phyloP scores from a whole-genome alignment of 2,797 vertebrate species.

The Leptodactylus fallax region DNA sequence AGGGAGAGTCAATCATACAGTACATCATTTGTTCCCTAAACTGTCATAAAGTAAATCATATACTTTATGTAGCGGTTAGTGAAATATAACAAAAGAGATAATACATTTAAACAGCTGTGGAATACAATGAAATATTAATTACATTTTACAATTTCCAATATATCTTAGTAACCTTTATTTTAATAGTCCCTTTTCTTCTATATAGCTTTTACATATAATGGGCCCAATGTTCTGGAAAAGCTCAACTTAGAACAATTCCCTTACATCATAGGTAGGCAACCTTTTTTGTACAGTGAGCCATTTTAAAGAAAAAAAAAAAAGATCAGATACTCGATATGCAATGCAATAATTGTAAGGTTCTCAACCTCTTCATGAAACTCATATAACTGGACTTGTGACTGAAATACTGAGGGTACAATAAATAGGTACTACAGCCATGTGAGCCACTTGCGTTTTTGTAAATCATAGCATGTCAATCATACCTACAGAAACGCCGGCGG shows the following conservation, averaged over 20 bases:
- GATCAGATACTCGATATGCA: no score
- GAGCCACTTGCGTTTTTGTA: no score
- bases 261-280: neutral
- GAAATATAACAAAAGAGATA: neutral
- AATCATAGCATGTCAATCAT: no score
- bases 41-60: neutral
- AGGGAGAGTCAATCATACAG: neutral
- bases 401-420: no score
- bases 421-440: no score
- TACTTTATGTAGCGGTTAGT: neutral
- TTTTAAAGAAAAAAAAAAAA: no score
- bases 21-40: neutral
- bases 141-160: neutral
- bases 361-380: no score
- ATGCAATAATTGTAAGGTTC: no score
- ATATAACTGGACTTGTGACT: no score
- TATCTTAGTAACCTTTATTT: neutral
- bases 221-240: neutral
- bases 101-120: neutral
- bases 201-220: neutral
- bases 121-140: constrained; percentile 4
- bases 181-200: neutral
- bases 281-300: no score
- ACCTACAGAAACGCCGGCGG: no score
- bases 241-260: neutral